Evolutionary conservation across 2,888 invertebrate genomes (phyloP).

Genomic region (Tenodera sinensis): DNA sequence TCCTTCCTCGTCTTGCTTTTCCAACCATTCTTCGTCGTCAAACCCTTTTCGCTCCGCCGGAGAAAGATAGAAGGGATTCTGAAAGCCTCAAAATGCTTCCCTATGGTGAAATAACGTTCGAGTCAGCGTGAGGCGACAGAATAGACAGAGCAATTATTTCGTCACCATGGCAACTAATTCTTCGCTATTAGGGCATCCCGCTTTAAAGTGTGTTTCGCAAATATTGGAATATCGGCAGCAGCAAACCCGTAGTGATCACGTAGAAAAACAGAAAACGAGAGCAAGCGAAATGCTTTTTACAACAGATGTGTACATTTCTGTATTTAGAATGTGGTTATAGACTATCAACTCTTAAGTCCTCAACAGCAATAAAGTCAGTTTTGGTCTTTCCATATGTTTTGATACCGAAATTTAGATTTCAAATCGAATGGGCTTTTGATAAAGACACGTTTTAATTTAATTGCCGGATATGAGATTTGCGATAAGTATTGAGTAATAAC

Average conservation of each 20-base stretch:
- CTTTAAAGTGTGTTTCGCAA: not conserved
- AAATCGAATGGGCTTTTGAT: no score
- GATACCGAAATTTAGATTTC: no score
- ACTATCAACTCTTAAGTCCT: not conserved
- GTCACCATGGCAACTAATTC: slow-evolving; percentile 21
- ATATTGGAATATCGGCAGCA: not conserved
- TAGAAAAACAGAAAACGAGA: no score
- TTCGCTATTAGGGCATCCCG: not conserved
- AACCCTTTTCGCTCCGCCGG: not conserved
- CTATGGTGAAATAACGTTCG: not conserved
- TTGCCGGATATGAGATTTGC: no score
- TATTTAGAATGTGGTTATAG: not conserved
- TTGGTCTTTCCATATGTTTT: not conserved
- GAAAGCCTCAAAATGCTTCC: not conserved
- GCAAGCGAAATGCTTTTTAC: not conserved
- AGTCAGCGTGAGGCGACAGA: not conserved
- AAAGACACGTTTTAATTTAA: no score
- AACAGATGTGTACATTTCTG: not conserved
- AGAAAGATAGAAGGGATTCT: not conserved
- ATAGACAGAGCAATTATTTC: slow-evolving; percentile 20
- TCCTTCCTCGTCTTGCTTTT: not conserved
- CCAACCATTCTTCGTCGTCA: not conserved
- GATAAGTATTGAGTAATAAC: no score
- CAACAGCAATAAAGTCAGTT: not conserved
- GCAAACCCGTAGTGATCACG: not conserved